Percentiles rank a stretch among this genome's conserved stretches.
Evolutionary conservation across 1,140 invertebrate genomes (phyloP).

Genomic region (Calliopsis andreniformis): DNA sequence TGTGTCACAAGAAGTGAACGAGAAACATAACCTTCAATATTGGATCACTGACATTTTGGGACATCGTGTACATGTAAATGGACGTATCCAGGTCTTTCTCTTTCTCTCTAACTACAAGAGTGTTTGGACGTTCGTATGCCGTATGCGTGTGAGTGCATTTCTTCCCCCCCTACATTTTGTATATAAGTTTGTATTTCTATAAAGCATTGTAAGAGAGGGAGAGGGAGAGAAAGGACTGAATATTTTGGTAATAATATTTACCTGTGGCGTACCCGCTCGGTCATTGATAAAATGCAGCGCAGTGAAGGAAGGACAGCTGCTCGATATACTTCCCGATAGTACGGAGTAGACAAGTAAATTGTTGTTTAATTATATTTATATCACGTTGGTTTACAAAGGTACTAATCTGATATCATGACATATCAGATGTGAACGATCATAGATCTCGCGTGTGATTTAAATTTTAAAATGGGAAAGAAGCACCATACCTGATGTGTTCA

Average conservation of each 20-base stretch:
- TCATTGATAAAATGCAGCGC: not conserved
- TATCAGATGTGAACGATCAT: conserved; percentile 68
- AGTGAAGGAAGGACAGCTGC: conserved; percentile 4
- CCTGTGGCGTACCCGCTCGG: conserved; percentile 6
- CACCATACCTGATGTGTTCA: conserved; percentile 42
- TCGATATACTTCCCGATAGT: conserved; percentile 45
- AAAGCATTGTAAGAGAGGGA: conserved; percentile 31
- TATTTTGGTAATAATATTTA: conserved; percentile 48
- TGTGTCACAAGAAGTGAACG: not conserved
- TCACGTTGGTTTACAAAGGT: conserved; percentile 38
- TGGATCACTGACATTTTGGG: conserved; percentile 4
- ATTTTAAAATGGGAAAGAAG: not conserved
- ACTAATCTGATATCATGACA: conserved; percentile 76
- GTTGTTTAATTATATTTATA: conserved; percentile 55
- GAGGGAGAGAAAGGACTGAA: conserved; percentile 45
- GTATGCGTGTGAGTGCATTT: conserved; percentile 46
- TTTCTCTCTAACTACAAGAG: conserved; percentile 37
- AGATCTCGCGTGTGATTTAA: conserved; percentile 54
- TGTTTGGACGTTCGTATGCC: conserved; percentile 35
- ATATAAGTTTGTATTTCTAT: conserved; percentile 58
- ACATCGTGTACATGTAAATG: conserved; percentile 34
- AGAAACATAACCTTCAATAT: not conserved
- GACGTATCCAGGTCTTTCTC: conserved; percentile 40
- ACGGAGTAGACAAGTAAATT: conserved; percentile 41
- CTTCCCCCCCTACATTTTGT: conserved; percentile 46